Evolutionary conservation across 2,113 vertebrate species (phyloP), one percentile per base, ranked within the genome.

Genomic region (Ictalurus punctatus): DNA sequence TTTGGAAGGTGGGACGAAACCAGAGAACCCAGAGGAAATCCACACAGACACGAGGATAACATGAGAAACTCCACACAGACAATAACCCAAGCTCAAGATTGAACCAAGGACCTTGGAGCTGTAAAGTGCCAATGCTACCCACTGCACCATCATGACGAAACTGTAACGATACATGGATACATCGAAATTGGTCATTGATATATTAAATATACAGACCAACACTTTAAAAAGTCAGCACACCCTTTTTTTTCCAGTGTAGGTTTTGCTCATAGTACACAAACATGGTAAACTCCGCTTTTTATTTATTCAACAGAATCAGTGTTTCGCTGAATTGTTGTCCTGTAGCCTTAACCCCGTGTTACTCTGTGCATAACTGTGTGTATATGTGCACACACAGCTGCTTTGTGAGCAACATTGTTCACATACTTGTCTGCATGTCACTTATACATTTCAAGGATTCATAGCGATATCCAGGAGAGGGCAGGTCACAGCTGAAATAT

Each of bases 271-370:
- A 79, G 30, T 56, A 81, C 27, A 58, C 14, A 56, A n/a, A 30
- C 16, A 30, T 34, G 23, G 74, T 30, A 30, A 54, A 56, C 52
- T 10, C 14, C 4, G 16, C 14, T 81, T 56, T 82, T 59, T 81
- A 80, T 81, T 81, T 81, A 81, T 81, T 81, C 78, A 81, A 81
- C 78, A 81, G 30, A 81, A 56, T 59, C 16, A 58, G 4, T 37
- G n/a, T 82, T 82, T 82, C 54, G 7, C n/a, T 82, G 80, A 82
- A 82, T 34, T 82, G 80, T 59, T 82, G n/a, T 59, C 80, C 1
- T 59, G 54, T 23, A 82, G 54, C 12, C 37, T 63, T 27, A 63
- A 37, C 34, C 23, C 58, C 2, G 23, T 44, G 34, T 40, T 44
- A 13, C 34, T 5, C 58, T 44, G 14, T 44, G 81, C 25, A 37